Evolutionary conservation across 2,797 vertebrate genomes (phyloP).

Genomic region (Cirrhinus molitorella): DNA sequence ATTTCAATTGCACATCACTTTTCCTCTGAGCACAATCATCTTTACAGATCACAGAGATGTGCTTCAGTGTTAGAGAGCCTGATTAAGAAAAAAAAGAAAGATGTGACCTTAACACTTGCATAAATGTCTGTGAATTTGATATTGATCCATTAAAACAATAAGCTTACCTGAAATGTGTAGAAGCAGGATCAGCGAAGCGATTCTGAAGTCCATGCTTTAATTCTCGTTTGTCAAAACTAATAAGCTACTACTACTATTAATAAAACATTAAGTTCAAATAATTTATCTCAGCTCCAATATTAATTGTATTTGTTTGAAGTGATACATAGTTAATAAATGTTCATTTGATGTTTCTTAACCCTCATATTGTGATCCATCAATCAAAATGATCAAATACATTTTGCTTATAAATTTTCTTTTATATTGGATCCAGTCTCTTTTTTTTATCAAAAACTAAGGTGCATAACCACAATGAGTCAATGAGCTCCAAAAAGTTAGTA

Average conservation of each 20-base stretch:
- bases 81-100: background rate
- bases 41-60: background rate
- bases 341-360: too few species aligned
- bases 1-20: conserved; percentile 12
- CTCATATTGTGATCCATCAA: background rate
- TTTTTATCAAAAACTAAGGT: too few species aligned
- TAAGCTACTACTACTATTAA: background rate
- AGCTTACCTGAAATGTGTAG: conserved; percentile 28
- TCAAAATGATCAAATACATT: too few species aligned
- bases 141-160: background rate
- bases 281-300: background rate
- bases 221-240: background rate
- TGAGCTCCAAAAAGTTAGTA: too few species aligned
- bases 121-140: too few species aligned
- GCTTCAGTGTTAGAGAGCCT: background rate
- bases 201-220: conserved; percentile 20
- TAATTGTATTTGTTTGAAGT: background rate
- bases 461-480: too few species aligned
- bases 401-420: too few species aligned
- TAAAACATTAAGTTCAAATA: background rate
- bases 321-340: background rate
- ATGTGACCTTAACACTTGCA: background rate
- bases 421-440: too few species aligned
- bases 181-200: conserved; percentile 11
- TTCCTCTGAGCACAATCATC: conserved; percentile 37